A percentile compares a stretch with the other conserved stretches of the same genome.
phyloP scores from a whole-genome alignment of 2,797 vertebrate species.

The Falco biarmicus region DNA sequence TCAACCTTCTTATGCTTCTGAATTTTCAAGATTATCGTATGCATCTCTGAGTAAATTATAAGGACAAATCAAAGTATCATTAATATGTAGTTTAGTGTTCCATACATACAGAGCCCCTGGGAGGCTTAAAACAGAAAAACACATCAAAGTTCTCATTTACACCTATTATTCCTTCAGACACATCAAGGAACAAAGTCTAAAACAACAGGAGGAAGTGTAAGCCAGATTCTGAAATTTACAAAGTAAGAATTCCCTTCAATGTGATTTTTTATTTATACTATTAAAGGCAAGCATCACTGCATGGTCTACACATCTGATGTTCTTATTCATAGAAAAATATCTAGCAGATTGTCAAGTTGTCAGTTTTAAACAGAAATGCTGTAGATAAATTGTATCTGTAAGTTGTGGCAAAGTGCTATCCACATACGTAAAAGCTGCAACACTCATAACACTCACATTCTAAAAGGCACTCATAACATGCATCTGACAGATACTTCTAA shows the following conservation, averaged over 20 bases:
- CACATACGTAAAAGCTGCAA: neutral
- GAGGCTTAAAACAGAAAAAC: neutral
- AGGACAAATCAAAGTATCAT: neutral
- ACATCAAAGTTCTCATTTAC: neutral
- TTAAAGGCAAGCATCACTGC: neutral
- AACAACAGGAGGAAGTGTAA: neutral
- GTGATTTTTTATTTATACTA: neutral
- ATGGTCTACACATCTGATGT: neutral
- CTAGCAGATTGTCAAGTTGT: neutral
- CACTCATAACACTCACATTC: neutral
- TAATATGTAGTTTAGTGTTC: neutral
- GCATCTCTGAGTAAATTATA: neutral
- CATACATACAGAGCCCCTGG: neutral
- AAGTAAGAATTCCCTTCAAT: neutral
- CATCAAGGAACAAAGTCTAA: neutral
- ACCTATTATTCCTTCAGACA: neutral
- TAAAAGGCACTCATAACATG: neutral
- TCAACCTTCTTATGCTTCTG: neutral
- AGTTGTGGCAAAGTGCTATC: neutral
- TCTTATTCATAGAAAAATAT: neutral
- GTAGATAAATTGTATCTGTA: neutral
- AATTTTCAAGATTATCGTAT: neutral
- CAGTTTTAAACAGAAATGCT: neutral
- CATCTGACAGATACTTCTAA: neutral
- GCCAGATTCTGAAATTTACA: neutral